These are phyloP conservation scores for Litoditis marina DNA, from an alignment of 2,888 invertebrate genomes.

Conservation along the genomic window DNA sequence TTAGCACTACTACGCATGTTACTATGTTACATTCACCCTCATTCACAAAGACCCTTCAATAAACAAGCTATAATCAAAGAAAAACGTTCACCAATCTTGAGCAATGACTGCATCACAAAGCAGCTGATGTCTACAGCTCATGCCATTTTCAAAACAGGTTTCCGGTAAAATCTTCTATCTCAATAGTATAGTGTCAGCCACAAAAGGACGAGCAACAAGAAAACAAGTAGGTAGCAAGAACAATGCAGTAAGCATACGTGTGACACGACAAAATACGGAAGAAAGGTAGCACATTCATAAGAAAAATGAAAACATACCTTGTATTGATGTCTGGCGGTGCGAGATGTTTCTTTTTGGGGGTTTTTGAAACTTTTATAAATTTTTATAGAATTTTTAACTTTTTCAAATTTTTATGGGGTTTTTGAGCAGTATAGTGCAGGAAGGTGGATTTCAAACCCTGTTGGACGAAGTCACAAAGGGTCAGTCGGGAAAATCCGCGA, in stretches of 20 bases:
- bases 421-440: slow-evolving; percentile 25
- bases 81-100: too few species aligned
- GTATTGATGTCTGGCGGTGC: slow-evolving; percentile 12
- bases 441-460: slow-evolving; percentile 15
- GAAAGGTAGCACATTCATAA: not conserved
- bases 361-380: slow-evolving; percentile 30
- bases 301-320: slow-evolving; percentile 6
- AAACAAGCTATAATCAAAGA: too few species aligned
- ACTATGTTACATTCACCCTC: too few species aligned
- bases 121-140: too few species aligned
- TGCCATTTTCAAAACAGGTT: too few species aligned
- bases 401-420: slow-evolving; percentile 27
- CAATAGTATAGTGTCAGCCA: not conserved
- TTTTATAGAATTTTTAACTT: slow-evolving; percentile 25
- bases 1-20: too few species aligned
- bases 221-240: too few species aligned
- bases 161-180: not conserved
- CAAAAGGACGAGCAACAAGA: not conserved
- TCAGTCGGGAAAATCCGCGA: slow-evolving; percentile 22
- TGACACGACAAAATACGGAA: not conserved
- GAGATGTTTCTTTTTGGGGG: slow-evolving; percentile 27
- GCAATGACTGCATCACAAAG: too few species aligned
- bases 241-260: too few species aligned
- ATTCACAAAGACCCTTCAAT: too few species aligned
- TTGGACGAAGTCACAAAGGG: slow-evolving; percentile 21